Base-by-base conservation (phyloP, 2,888 invertebrate species). In the Drosophila stalkeri region DNA sequence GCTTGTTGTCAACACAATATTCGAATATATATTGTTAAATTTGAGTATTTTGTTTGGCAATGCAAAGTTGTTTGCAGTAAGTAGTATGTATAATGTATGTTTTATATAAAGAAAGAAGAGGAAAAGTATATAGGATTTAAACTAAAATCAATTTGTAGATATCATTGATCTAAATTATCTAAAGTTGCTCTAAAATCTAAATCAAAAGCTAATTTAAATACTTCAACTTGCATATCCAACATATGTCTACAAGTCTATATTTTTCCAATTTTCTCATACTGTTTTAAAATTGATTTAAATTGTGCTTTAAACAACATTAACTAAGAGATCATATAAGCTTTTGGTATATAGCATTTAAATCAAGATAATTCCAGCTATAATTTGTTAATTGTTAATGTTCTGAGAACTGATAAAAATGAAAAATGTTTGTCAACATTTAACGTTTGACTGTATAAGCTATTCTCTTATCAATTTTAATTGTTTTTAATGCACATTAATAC, bases 21-120 rank as follows among this genome's bases (percentile, higher is more conserved):
- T 63, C 75, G 85, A 85, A 87, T 85, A 85, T 79, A 79, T 82
- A 72, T 81, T 79, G 81, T 73, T 75, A 71, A 79, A 75, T 82
- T 64, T 61, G 60, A 60, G 60, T 52, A 11, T 39, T 39, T 57
- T 54, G 52, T 60, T 66, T 65, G 56, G 3, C 5, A 11, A 18
- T 27, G 14, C 6, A 0, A 16, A 12, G 23, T 7, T 20, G 20
- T 2, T 14, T 2, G 14, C 8, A 14, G n/a, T 2, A 16, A 23
- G 47, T 27, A 16, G 6, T 16, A 16, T 14, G 14, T 16, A 8
- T 27, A 47, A 46, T 9, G 47, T 2, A 1, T 14, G 3, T 14
- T 23, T 16, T 7, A 6, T 16, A 16, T 8, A 16, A 27, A 4
- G 16, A 16, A 27, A 9, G 27, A n/a, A 9, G 0, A 23, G 23